These are phyloP conservation scores for Amblyjoppa fuscipennis DNA, from an alignment of 2,888 invertebrate genomes.

Conservation along the genomic window DNA sequence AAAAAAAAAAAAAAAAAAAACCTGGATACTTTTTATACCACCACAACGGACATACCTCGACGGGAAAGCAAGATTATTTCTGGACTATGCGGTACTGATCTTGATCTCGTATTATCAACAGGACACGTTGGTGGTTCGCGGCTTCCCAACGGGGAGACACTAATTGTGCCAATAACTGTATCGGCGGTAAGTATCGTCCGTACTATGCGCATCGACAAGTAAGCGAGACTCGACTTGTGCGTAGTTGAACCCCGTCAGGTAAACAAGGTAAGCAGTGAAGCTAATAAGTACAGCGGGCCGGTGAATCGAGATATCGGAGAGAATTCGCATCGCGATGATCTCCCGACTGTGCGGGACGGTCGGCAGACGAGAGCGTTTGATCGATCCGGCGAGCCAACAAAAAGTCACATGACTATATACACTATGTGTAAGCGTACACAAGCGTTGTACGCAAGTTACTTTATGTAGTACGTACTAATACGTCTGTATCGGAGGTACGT, in stretches of 20 bases:
- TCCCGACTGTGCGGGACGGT: conserved; percentile 20
- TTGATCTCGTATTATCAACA: background rate
- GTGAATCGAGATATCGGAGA: conserved; percentile 57
- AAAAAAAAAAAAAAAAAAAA: background rate
- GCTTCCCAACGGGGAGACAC: background rate
- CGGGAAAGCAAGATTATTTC: background rate
- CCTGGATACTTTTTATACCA: background rate
- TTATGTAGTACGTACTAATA: conserved; percentile 64
- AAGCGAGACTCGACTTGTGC: conserved; percentile 4
- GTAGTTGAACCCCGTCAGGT: conserved; percentile 2
- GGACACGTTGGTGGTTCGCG: background rate
- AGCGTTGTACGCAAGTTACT: conserved; percentile 53
- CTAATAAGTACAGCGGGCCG: conserved; percentile 20
- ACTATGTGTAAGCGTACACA: conserved; percentile 52
- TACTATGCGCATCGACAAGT: conserved; percentile 4
- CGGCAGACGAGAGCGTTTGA: conserved; percentile 64
- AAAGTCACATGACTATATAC: conserved; percentile 57
- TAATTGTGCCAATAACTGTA: conserved; percentile 11
- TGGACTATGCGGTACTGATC: background rate
- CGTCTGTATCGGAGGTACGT: conserved; percentile 45
- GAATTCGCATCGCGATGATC: conserved; percentile 67
- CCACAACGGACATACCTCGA: background rate
- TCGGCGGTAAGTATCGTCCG: background rate
- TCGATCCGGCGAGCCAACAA: conserved; percentile 62
- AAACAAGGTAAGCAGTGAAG: conserved; percentile 16